These are phyloP conservation scores for Pterostichus madidus DNA, from an alignment of 2,888 invertebrate genomes.

Conservation along the genomic window DNA sequence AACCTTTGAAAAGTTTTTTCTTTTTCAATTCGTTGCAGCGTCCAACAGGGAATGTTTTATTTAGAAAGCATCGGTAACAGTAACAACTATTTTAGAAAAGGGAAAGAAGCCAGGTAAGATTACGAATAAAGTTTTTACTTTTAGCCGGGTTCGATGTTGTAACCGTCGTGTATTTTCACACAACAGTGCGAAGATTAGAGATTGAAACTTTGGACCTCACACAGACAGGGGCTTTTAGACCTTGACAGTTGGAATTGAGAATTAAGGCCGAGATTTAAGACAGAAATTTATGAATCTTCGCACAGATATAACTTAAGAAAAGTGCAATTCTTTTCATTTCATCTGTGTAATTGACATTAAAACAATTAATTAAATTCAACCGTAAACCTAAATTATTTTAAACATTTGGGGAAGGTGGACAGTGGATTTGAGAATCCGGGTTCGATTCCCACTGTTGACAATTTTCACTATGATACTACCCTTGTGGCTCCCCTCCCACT, in stretches of 20 bases:
- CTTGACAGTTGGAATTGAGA: not conserved
- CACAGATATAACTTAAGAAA: too few species aligned
- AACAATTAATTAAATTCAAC: too few species aligned
- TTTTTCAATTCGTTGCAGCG: constrained; percentile 39
- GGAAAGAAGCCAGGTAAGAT: constrained; percentile 46
- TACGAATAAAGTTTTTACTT: constrained; percentile 50
- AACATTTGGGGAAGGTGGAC: too few species aligned
- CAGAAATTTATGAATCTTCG: not conserved
- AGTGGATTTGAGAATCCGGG: too few species aligned
- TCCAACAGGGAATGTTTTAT: constrained; percentile 43
- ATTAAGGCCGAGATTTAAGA: not conserved
- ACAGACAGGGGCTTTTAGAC: not conserved
- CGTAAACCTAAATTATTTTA: too few species aligned
- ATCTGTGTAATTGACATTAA: too few species aligned
- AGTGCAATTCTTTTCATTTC: too few species aligned
- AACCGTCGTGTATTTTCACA: constrained; percentile 36
- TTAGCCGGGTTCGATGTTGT: not conserved
- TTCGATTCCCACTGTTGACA: too few species aligned
- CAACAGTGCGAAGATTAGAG: constrained; percentile 40
- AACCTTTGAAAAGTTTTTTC: constrained; percentile 36
- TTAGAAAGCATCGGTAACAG: constrained; percentile 47
- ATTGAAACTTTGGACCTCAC: constrained; percentile 34
- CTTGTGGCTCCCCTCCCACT: too few species aligned
- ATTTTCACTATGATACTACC: too few species aligned
- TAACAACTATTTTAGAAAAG: constrained; percentile 41